Base-by-base conservation (phyloP, 2,113 vertebrate genomes). In the Entelurus aequoreus region DNA sequence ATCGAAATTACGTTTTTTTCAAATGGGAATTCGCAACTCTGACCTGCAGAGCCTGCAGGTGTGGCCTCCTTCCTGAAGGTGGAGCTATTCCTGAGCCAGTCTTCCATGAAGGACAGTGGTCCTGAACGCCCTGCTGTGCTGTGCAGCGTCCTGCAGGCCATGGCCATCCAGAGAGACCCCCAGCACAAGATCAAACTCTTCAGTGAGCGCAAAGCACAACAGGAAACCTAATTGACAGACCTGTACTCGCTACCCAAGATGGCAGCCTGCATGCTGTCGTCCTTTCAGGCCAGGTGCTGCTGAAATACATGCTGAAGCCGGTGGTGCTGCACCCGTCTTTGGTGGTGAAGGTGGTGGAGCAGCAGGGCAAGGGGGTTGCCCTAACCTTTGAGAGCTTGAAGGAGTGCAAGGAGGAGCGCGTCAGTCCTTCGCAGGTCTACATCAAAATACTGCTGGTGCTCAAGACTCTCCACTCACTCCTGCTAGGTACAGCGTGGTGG, bases 141-240 rank as follows among this genome's bases (percentile, higher is more conserved):
- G 21, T 49, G 85, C 54, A 88, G 85, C 1, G 88, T 98, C 60
- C 89, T 99, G 49, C 91, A 94, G 78, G 94, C 94, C 0, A 86
- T 99, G 64, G 92, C 92, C 60, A 67, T 95, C 74, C 91, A 98
- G 28, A 94, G 93, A 65, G 94, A 97, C 21, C 91, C 98, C 50
- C 91, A 87, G 57, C 78, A 84, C 79, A 97, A 91, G 71, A 88
- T 99, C 47, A 95, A 92, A 52, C 86, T 87, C 8, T 99, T 99
- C 76, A 94, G 97, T 98, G 92, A 93, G 89, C 54, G 51, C 36
- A 15, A 57, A 9, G 36, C 37, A 4, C 49, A 59, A 9, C 0
- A 1, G 40, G 60, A 19, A 4, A 13, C 13, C 9, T 28, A 35
- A 11, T 14, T 55, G 13, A 15, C 37, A 35, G 1, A 14, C 5